phyloP scores from a whole-genome alignment of 2,113 vertebrate species.

The Struthidea cinerea region DNA sequence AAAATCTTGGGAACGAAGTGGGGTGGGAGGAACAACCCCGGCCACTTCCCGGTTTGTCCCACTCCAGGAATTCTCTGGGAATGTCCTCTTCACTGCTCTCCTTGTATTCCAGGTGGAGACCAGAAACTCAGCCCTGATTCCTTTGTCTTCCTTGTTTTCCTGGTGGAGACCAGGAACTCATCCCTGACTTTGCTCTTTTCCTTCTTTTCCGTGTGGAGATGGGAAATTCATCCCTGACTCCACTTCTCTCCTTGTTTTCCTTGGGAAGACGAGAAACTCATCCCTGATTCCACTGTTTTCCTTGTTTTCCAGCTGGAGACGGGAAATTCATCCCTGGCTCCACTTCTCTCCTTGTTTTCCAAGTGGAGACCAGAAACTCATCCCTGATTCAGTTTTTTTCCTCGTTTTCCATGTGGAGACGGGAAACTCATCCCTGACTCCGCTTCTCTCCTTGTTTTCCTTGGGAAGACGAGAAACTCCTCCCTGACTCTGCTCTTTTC shows the following conservation, averaged over 20 bases:
- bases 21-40: neutral
- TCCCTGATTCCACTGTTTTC: neutral
- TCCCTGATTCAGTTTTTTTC: rapidly evolving
- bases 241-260: neutral
- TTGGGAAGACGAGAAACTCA: rapidly evolving
- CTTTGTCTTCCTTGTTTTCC: neutral
- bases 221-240: rapidly evolving
- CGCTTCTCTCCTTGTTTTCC: too few species aligned
- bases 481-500: rapidly evolving
- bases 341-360: too few species aligned
- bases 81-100: neutral
- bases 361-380: rapidly evolving
- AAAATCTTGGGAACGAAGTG: rapidly evolving
- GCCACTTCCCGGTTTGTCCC: rapidly evolving
- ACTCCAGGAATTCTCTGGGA: neutral
- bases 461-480: rapidly evolving
- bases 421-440: neutral
- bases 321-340: neutral
- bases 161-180: neutral
- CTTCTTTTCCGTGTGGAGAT: rapidly evolving
- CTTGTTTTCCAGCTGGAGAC: neutral
- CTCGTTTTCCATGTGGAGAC: neutral
- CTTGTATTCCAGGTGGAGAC: constrained; percentile 74
- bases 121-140: constrained; percentile 70
- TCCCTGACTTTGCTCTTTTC: neutral